These are phyloP conservation scores for Tragelaphus imberbis DNA, from an alignment of 2,113 vertebrate genomes.

Conservation along the genomic window DNA sequence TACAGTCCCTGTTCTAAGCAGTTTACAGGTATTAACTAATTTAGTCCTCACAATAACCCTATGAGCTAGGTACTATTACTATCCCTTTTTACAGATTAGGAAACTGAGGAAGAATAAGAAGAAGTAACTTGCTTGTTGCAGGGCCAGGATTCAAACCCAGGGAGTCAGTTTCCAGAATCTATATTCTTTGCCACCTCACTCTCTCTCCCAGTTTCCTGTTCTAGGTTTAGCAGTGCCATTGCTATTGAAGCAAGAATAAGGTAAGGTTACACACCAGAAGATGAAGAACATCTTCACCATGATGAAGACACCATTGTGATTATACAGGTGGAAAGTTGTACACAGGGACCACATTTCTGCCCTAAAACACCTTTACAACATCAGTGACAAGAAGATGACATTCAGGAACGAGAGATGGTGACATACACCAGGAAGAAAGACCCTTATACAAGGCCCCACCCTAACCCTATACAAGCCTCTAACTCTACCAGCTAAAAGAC, in stretches of 20 bases:
- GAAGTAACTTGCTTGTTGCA: not conserved
- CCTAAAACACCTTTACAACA: not conserved
- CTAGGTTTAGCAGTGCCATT: not conserved
- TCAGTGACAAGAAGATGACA: not conserved
- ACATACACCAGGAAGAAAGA: not conserved
- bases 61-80: not conserved
- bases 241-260: not conserved
- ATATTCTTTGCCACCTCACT: not conserved
- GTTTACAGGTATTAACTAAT: not conserved
- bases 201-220: not conserved
- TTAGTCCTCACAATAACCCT: conserved; percentile 5
- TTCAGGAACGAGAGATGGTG: not conserved
- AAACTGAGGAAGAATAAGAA: not conserved
- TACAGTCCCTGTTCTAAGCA: not conserved
- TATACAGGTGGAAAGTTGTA: not conserved
- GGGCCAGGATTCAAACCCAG: not conserved
- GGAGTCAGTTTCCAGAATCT: not conserved
- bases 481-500: not conserved
- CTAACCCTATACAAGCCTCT: not conserved
- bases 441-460: not conserved
- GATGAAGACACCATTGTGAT: not conserved
- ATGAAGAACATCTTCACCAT: not conserved
- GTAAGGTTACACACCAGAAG: not conserved
- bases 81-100: not conserved
- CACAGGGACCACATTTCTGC: not conserved